Base-by-base conservation (phyloP, 2,888 invertebrate species). In the Octonoba sinensis region DNA sequence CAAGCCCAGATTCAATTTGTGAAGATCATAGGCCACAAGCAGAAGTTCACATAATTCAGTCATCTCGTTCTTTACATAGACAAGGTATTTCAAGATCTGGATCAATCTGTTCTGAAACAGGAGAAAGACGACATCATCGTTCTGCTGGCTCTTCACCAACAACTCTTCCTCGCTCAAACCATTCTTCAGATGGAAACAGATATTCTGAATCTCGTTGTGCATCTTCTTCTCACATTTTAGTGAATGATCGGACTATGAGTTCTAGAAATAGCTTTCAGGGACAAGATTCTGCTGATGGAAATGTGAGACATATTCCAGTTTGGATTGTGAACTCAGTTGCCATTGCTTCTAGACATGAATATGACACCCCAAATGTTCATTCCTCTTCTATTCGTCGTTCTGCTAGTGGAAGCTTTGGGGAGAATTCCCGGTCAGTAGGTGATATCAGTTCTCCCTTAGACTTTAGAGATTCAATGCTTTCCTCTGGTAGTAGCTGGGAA, bases 61-160 rank as follows among this genome's bases (percentile, higher is more conserved):
- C 78, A 13, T 69, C 72, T 49, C 66, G 75, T 27, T 71, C 71
- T 47, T 57, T 67, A 16, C 54, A 62, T 24, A 70, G 74, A 44
- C 71, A 70, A 46, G 81, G 79, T 12, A 81, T 84, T 67, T 71
- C 84, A 15, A 18, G 83, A 27, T 83, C 83, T 24, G 82, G 84
- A 22, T 84, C 84, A 46, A 81, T 84, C 16, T 84, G 84, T 57
- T 84, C 84, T 8, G 84, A 84, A 56, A 84, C 84, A 11, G 84
- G 84, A 57, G 84, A 84, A 36, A 59, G 84, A 6, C 51, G 83
- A 12, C 72, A 83, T 57, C 83, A 83, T 54, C 60, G 74, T 1
- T 82, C 81, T 24, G 81, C 75, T 16, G 75, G 74, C 2, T 82
- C 82, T 12, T 82, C 82, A 16, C 82, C 82, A 18, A 76, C 71